These are phyloP conservation scores for Strigamia transsilvanica DNA, from an alignment of 2,888 invertebrate genomes.

Conservation along the genomic window DNA sequence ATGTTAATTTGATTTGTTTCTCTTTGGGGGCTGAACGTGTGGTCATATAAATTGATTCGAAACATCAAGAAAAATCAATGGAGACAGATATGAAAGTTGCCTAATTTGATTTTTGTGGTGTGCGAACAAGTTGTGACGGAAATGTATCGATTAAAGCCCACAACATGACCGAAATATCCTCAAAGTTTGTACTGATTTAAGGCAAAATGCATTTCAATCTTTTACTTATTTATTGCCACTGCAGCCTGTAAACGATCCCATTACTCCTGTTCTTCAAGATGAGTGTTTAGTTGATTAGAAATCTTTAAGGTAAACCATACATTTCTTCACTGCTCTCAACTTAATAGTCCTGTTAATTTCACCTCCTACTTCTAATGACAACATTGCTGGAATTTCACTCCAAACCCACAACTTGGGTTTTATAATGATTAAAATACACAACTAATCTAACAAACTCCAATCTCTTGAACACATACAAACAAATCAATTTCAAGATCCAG, in stretches of 20 bases:
- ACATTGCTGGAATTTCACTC: too few relatives aligned
- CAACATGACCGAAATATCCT: not conserved
- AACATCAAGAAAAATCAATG: not conserved
- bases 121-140: not conserved
- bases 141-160: not conserved
- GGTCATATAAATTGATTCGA: too few relatives aligned
- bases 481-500: too few relatives aligned
- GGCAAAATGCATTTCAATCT: not conserved
- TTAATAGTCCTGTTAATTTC: constrained; percentile 7
- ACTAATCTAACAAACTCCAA: too few relatives aligned
- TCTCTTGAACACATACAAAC: too few relatives aligned
- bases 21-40: too few relatives aligned
- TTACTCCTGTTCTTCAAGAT: not conserved
- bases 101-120: constrained; percentile 8
- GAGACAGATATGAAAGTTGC: not conserved
- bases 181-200: not conserved
- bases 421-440: too few relatives aligned
- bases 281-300: constrained; percentile 10
- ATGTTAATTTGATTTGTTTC: too few relatives aligned
- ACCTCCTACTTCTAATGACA: not conserved
- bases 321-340: not conserved
- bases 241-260: constrained; percentile 8
- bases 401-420: too few relatives aligned
- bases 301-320: not conserved
- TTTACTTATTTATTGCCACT: not conserved